phyloP scores from a whole-genome alignment of 2,888 invertebrate genomes.

The Cerceris ruficornis region DNA sequence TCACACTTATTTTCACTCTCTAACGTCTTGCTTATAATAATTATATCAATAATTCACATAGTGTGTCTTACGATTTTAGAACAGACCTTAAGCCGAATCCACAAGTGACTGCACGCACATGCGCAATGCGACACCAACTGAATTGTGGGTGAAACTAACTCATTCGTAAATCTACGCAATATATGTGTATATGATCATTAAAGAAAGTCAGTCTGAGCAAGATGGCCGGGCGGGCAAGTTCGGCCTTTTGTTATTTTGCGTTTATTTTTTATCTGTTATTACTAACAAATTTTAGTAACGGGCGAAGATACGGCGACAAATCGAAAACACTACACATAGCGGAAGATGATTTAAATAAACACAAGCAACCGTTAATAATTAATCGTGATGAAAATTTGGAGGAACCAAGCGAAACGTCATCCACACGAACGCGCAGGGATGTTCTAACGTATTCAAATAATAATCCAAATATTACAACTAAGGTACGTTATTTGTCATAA shows the following conservation, averaged over 20 bases:
- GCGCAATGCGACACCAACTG: neutral
- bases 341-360: constrained; percentile 39
- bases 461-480: constrained; percentile 75
- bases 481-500: constrained; percentile 64
- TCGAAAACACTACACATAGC: constrained; percentile 67
- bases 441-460: constrained; percentile 54
- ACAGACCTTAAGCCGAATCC: neutral
- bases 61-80: neutral
- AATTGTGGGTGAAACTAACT: neutral
- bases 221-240: constrained; percentile 79
- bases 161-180: constrained; percentile 3
- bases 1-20: too few relatives aligned
- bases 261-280: constrained; percentile 71
- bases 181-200: constrained; percentile 33
- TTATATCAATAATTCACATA: neutral
- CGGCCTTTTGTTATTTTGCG: constrained; percentile 72
- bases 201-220: constrained; percentile 77
- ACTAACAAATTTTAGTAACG: constrained; percentile 69
- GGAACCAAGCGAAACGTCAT: constrained; percentile 69
- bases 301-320: constrained; percentile 69
- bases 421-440: constrained; percentile 71
- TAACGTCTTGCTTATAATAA: neutral
- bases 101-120: constrained; percentile 2
- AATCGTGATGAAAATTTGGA: constrained; percentile 53
- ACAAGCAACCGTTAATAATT: constrained; percentile 64